Evolutionary conservation across 2,888 invertebrate species (phyloP).

Genomic region (Caenorhabditis macrosperma): DNA sequence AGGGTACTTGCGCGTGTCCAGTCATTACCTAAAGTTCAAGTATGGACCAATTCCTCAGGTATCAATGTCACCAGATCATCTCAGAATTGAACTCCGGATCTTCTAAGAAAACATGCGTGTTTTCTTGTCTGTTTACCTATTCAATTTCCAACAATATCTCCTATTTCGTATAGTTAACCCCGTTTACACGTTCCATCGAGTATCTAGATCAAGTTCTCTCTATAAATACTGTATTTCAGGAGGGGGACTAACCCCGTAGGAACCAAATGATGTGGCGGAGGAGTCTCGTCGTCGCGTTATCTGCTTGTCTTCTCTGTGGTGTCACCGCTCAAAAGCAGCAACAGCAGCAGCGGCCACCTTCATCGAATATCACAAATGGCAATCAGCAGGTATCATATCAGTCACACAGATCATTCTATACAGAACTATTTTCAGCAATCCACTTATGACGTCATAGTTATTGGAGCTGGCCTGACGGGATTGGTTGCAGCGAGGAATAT

Average conservation of each 20-base stretch:
- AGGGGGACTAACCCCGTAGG: background rate
- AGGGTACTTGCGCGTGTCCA: too few species aligned
- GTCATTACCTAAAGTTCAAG: background rate
- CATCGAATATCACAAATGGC: constrained; percentile 15
- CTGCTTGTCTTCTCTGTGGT: constrained; percentile 6
- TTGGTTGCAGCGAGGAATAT: constrained; percentile 79
- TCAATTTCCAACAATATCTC: constrained; percentile 13
- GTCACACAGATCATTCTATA: too few species aligned
- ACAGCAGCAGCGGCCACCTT: constrained; percentile 7
- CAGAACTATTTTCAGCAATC: constrained; percentile 9
- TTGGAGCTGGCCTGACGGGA: constrained; percentile 80
- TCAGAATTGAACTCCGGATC: background rate
- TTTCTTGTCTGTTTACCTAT: background rate
- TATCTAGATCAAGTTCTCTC: constrained; percentile 18
- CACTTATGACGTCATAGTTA: constrained; percentile 78
- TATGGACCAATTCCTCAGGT: background rate
- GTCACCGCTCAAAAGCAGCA: constrained; percentile 1
- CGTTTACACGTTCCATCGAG: constrained; percentile 10
- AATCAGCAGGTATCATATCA: constrained; percentile 17
- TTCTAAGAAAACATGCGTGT: background rate
- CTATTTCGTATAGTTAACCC: constrained; percentile 32
- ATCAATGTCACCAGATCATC: background rate
- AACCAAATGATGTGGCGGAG: background rate
- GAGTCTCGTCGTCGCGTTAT: background rate
- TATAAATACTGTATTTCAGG: constrained; percentile 19